Base-by-base conservation (phyloP, 1,140 invertebrate genomes). In the Eupristina koningsbergeri region DNA sequence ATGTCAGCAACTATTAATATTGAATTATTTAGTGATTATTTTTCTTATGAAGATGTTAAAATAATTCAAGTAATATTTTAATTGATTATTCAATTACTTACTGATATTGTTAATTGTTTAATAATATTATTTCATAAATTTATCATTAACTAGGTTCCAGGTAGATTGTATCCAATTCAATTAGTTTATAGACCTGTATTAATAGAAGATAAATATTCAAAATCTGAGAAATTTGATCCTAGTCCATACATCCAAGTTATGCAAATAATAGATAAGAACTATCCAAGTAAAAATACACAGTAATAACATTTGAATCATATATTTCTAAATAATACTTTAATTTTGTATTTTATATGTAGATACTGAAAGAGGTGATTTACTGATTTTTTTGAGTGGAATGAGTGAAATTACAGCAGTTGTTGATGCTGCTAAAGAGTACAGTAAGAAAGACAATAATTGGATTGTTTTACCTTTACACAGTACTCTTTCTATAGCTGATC, bases 1-100 rank as follows among this genome's bases (percentile, higher is more conserved):
- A 99, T 99, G 99, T 99, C 98, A 11, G 99, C 99, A 22, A 99
- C 99, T 3, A 99, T 99, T 63, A 99, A 99, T 92, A 96, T 99
- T 64, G 93, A 98, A 86, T 93, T 99, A 2, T 99, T 99, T 92
- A 94, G 94, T 85, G 93, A 95, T 85, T 99, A 98, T 92, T 99
- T 99, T 93, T 91, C 95, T 61, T 93, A 96, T 84, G 95, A 96
- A 90, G 93, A 95, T 67, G 96, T 96, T 61, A 94, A 94, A 86
- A 94, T 98, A 71, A 95, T 99, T 87, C 94, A 98, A 93, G 95
- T 96, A 90, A 87, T 34, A 71, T 78, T 47, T 79, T 47, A 80
- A 69, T 86, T 53, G n/a, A 79, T 19, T 34, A 71, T 45, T 47
- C 45, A 53, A 71, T n/a, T n/a, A n/a, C n/a, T n/a, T n/a, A n/a